These are phyloP conservation scores for Mactra quadrangularis DNA, from an alignment of 1,140 invertebrate genomes.

Conservation along the genomic window DNA sequence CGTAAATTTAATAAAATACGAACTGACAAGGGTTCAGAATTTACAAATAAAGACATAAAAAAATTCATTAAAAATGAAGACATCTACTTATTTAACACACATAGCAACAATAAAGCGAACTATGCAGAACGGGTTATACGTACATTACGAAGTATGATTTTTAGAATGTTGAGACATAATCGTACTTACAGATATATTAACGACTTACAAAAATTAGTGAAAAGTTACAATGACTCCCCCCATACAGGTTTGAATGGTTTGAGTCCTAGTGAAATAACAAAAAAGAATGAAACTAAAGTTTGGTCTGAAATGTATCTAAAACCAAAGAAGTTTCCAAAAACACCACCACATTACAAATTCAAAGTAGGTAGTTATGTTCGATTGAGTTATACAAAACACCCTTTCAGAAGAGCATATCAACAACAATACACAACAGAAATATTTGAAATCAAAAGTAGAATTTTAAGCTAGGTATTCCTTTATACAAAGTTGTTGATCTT, in stretches of 20 bases:
- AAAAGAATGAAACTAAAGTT: constrained; percentile 19
- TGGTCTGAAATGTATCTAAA: constrained; percentile 21
- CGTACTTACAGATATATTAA: constrained; percentile 2
- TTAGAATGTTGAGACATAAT: constrained; percentile 9
- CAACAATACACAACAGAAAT: constrained; percentile 51
- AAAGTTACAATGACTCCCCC: neutral
- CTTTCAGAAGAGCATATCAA: constrained; percentile 54
- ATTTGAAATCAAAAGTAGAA: constrained; percentile 37
- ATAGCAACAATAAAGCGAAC: neutral
- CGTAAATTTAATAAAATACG: constrained; percentile 14
- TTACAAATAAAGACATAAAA: neutral
- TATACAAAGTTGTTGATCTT: constrained; percentile 36
- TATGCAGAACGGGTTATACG: constrained; percentile 7
- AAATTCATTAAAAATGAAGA: constrained; percentile 15
- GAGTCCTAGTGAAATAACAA: neutral
- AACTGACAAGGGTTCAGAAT: constrained; percentile 4
- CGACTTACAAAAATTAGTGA: constrained; percentile 13
- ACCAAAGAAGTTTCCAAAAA: neutral
- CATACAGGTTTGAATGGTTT: constrained; percentile 1
- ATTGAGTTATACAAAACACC: constrained; percentile 42
- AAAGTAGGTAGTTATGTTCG: constrained; percentile 48
- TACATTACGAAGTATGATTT: neutral
- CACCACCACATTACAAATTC: constrained; percentile 20
- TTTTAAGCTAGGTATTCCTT: constrained; percentile 41
- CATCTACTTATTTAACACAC: neutral